Base-by-base conservation (phyloP, 2,113 vertebrate species). In the Ailurus styani region DNA sequence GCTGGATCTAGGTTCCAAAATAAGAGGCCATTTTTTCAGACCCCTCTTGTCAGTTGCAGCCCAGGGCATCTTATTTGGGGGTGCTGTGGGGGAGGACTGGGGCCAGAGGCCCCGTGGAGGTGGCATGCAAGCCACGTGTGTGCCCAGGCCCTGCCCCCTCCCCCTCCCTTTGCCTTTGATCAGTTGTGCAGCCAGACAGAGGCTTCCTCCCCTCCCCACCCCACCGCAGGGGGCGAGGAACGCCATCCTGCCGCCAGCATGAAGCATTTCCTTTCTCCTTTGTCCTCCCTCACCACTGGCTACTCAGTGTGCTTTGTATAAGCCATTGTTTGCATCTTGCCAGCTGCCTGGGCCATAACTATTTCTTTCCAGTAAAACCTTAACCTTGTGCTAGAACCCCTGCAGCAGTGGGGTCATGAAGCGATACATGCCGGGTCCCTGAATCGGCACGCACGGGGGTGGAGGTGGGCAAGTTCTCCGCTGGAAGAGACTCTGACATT, bases 161-260 rank as follows among this genome's bases (percentile, higher is more conserved):
- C 37, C 29, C 21, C 50, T 47, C 85, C 45, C 12, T 31, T 21
- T 21, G 52, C 62, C 82, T 93, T 62, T 52, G 86, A 79, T 54
- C 60, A 20, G 81, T 37, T 12, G 12, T 6, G 13, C 10, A 20
- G 86, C 37, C 17, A 17, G 34, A 20, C 10, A 31, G 40, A 11
- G 62, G 45, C 3, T 0, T 20, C 42, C 37, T 81, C 25, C 25
- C 1, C 21, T 2, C 62, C 18, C 0, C 5, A 1, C 52, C 47
- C 60, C 42, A 29, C 11, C 6, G 3, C 31, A 13, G 81, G 50
- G 23, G 55, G 3, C 34, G 72, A 20, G 57, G 52, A 29, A 60
- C 57, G 60, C 6, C 6, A 6, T 34, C 45, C 62, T 66, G n/a
- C 70, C 9, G 15, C 62, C 90, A 54, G 0, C 50, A 10, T 20